Percentiles rank a stretch among this genome's conserved stretches.
Evolutionary conservation across 2,113 vertebrate genomes (phyloP).

Genomic region (Platichthys stellatus): DNA sequence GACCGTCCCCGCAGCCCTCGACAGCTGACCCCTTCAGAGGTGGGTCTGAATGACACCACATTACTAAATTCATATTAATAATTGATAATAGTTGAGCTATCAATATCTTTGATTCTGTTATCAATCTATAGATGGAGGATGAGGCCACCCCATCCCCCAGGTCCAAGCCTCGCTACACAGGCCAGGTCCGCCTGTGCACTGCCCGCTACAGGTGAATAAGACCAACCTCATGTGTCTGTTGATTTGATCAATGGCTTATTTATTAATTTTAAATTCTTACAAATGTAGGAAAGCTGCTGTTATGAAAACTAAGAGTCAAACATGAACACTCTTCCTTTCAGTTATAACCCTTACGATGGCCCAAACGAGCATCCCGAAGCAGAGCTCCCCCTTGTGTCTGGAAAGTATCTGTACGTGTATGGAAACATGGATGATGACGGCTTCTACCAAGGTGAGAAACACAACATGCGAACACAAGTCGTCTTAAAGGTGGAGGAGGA

Average conservation of each 20-base stretch:
- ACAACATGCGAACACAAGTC: conserved; percentile 1
- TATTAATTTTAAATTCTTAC: neutral
- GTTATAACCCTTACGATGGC: conserved; percentile 98
- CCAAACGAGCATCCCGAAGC: conserved; percentile 98
- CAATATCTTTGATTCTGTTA: neutral
- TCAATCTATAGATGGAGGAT: conserved; percentile 89
- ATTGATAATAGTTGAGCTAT: neutral
- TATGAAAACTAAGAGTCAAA: too few species aligned
- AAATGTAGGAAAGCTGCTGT: too few species aligned
- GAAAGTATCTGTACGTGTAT: conserved; percentile 97
- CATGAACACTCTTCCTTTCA: conserved; percentile 53
- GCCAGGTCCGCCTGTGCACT: conserved; percentile 95
- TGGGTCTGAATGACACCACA: conserved; percentile 55
- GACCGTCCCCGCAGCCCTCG: conserved; percentile 80
- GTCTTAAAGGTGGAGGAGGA: neutral
- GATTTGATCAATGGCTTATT: neutral
- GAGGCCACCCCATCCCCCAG: conserved; percentile 86
- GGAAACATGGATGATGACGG: conserved; percentile 98
- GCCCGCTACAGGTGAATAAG: conserved; percentile 93
- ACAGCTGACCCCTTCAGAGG: conserved; percentile 88
- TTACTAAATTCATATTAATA: neutral
- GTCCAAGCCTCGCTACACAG: conserved; percentile 93
- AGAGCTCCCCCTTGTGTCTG: conserved; percentile 95
- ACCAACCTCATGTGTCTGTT: neutral
- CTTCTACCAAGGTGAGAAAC: conserved; percentile 92